Conservation (phyloP, 2,888 invertebrate genomes). For the Ophioninae sp. region DNA sequence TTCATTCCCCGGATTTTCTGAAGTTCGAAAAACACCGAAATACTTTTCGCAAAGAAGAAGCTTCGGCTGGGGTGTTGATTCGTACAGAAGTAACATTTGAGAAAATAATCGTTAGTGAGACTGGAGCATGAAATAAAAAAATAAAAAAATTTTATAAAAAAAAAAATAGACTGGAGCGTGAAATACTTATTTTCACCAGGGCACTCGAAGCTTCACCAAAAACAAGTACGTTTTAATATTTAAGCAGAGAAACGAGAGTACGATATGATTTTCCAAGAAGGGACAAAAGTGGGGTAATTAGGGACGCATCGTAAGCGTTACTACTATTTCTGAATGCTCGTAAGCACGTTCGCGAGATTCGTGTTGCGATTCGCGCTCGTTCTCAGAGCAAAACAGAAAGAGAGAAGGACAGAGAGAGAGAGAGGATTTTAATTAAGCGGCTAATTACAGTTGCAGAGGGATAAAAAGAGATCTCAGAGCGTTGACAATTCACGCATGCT, state of each 20-base stretch:
- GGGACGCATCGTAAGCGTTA: slow-evolving; percentile 45
- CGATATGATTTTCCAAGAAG: slow-evolving; percentile 49
- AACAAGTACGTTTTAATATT: slow-evolving; percentile 2
- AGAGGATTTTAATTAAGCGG: slow-evolving; percentile 59
- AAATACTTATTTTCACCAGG: background rate
- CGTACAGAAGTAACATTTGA: background rate
- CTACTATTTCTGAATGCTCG: slow-evolving; percentile 19
- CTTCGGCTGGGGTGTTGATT: background rate
- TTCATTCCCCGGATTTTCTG: background rate
- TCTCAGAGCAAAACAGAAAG: slow-evolving; percentile 18
- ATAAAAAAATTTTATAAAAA: no score
- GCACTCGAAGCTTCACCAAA: background rate
- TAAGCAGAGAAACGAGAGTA: slow-evolving; percentile 32
- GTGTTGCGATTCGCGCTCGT: background rate
- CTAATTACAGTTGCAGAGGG: slow-evolving; percentile 55
- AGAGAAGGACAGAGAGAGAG: slow-evolving; percentile 17
- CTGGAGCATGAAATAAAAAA: background rate
- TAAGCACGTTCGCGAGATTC: slow-evolving; percentile 23
- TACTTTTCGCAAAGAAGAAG: background rate
- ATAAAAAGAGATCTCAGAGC: slow-evolving; percentile 57
- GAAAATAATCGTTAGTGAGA: background rate
- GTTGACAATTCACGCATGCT: slow-evolving; percentile 46
- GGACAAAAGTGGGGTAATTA: slow-evolving; percentile 56
- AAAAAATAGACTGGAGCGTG: background rate
- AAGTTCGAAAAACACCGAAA: background rate